Base-by-base conservation (phyloP, 2,888 invertebrate genomes). In the Nymphalis polychloros region DNA sequence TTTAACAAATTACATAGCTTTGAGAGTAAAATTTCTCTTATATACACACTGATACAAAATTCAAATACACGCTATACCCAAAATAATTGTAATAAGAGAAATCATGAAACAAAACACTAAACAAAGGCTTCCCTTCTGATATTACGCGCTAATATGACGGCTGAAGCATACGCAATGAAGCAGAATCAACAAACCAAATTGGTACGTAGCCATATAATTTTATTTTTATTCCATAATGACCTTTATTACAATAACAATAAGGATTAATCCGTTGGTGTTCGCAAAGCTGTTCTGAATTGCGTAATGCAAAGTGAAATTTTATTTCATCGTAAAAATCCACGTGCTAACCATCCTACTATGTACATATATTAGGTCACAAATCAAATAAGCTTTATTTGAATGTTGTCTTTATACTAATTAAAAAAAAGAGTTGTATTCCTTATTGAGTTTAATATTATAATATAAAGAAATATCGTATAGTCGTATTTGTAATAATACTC, bases 261-360 rank as follows among this genome's bases (percentile, higher is more conserved):
- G 48, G 35, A 46, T 27, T 50, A 17, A 20, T 20, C 47, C 53
- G 47, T 53, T 19, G 53, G 20, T 35, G 57, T 61, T 27, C 19
- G 57, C 46, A 48, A 64, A 53, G 53, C 23, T 67, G 77, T 69
- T 75, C 76, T 48, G 47, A 66, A 61, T 75, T 76, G 76, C 78
- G 78, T 80, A 78, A 81, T 75, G 82, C 80, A 82, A 87, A 88
- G 85, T 86, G 86, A 88, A 88, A 88, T 87, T 88, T 88, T 85
- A 88, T 84, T 81, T 80, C 78, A 77, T 76, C 84, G 80, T 88
- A 86, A 85, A 89, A 87, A 84, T 84, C 80, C 79, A 81, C 81
- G 81, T 79, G 79, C 74, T 78, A 76, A 74, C 72, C 73, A 67
- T 55, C 65, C 62, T 23, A 59, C 50, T 59, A 52, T 46, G 61